phyloP scores from a whole-genome alignment of 23 tunicate genomes.

The Oikopleura dioica region DNA sequence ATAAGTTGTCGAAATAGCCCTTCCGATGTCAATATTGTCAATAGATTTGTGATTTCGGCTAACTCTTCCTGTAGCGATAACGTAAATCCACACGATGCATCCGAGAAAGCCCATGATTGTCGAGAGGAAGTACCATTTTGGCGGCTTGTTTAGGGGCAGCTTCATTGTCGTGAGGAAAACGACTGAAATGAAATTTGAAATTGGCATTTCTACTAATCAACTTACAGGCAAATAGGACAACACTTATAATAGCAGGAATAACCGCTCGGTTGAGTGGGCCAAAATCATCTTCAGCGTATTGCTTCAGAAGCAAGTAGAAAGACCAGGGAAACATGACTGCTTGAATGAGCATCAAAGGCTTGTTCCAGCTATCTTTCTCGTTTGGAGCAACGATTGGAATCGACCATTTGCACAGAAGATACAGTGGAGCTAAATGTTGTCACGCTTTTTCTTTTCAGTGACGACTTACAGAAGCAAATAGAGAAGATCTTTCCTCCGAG shows the following conservation, averaged over 20 bases:
- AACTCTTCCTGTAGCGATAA: no score
- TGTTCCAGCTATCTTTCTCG: neutral
- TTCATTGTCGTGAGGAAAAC: neutral
- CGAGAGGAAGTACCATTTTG: neutral
- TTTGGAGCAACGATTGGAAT: neutral
- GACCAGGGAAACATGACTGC: conserved; percentile 5
- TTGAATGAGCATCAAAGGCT: neutral
- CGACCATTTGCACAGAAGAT: neutral
- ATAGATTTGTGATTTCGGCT: no score
- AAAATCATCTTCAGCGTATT: neutral
- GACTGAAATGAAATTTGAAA: neutral
- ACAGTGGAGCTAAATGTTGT: neutral
- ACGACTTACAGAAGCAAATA: no score
- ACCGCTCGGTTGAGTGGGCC: no score
- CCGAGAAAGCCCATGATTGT: neutral
- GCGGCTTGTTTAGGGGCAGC: neutral
- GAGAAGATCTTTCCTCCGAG: neutral
- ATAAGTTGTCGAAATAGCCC: no score
- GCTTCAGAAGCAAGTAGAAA: neutral
- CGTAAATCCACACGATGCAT: neutral
- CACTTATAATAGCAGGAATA: no score
- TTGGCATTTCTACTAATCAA: no score
- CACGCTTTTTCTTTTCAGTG: no score
- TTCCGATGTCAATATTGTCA: no score
- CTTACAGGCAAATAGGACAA: no score